Evolutionary conservation across 2,113 vertebrate species (phyloP), one percentile per base, ranked within the genome.

Genomic region (Phaethornis superciliosus): DNA sequence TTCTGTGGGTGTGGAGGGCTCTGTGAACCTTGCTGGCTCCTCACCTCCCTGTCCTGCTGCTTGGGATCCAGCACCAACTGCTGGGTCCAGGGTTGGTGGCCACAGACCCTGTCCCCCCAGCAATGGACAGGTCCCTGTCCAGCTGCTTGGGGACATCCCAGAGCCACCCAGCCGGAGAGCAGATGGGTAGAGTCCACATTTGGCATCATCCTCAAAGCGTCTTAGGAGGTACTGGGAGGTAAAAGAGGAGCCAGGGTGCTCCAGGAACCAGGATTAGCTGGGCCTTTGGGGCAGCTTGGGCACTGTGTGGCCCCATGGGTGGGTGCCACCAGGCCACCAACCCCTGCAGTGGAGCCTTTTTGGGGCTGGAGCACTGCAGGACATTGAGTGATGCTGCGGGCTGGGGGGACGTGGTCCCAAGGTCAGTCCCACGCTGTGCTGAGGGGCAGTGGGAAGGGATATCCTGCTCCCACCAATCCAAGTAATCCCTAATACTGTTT

Each of bases 141-240:
- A 7, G 0, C 56, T 22, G 70, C 40, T 14, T 33, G 78, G 78
- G 77, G 69, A 78, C 78, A 52, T 42, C 30, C 42, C 13, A 0
- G 27, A 18, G 90, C 30, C 58, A 8, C 63, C 23, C 3, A 0
- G 15, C 47, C 1, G 7, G 47, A 88, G 80, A 92, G 90, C 93
- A 87, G 96, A 96, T 95, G 86, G 94, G 90, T 59, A 92, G 51
- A 87, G 37, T 51, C 87, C 30, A 7, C 10, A 0, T 3, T 58
- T 35, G 58, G 81, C 83, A 69, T 93, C 88, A 88, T 85, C 90
- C 88, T 91, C 86, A 80, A 89, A 93, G 88, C 74, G 1, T 87
- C 95, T 95, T 95, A 95, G 92, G 95, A 95, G 92, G 92, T 94
- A 49, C 83, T 0, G 35, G 84, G 93, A 97, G 95, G 93, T 95